Evolutionary conservation across 2,888 invertebrate genomes (phyloP).

Genomic region (Cataglyphis albicans): DNA sequence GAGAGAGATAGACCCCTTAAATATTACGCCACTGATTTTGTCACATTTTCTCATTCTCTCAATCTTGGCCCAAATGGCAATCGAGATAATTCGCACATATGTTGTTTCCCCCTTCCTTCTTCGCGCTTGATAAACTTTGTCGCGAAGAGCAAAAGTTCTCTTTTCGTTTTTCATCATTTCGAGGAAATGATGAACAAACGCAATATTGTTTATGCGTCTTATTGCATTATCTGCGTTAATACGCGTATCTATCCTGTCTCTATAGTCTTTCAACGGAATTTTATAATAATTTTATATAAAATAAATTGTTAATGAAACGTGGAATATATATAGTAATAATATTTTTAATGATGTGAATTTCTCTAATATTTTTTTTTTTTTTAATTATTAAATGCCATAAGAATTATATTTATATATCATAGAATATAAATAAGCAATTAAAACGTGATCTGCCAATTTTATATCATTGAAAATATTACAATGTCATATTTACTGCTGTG

Average conservation of each 20-base stretch:
- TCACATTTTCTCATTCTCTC: background rate
- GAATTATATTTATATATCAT: background rate
- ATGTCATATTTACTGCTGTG: background rate
- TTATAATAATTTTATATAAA: background rate
- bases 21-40: slow-evolving; percentile 23
- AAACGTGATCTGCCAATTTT: background rate
- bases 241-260: background rate
- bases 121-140: background rate
- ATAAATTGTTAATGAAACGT: background rate
- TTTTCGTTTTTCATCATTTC: slow-evolving; percentile 2
- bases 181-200: background rate
- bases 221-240: background rate
- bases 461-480: slow-evolving; percentile 18
- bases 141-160: background rate
- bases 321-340: background rate
- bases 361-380: background rate
- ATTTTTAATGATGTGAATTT: background rate
- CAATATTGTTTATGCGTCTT: background rate
- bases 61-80: background rate
- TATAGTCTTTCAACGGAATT: background rate
- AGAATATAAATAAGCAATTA: background rate
- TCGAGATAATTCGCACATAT: background rate
- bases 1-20: background rate
- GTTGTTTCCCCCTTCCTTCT: background rate
- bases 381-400: background rate